Conservation (phyloP, 2,888 invertebrate species). For the Mythimna pallens region DNA sequence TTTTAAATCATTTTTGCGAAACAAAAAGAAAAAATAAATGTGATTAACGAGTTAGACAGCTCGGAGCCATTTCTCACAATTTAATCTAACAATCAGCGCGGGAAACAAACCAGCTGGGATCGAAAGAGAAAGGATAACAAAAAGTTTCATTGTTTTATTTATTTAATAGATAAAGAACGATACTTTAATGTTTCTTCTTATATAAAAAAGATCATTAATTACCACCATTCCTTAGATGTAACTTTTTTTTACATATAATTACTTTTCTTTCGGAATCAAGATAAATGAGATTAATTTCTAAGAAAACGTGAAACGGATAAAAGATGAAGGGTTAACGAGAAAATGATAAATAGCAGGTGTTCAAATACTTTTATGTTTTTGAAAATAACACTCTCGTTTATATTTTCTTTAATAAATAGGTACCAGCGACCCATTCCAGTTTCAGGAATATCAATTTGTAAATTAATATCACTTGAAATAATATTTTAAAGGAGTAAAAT, state of each 20-base stretch:
- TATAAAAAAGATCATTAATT: constrained; percentile 26
- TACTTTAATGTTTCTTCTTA: neutral
- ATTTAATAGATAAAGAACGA: constrained; percentile 8
- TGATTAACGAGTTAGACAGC: constrained; percentile 9
- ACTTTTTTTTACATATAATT: constrained; percentile 13
- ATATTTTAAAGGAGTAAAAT: too few species aligned
- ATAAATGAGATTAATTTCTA: constrained; percentile 32
- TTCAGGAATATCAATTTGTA: too few species aligned
- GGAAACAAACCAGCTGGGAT: constrained; percentile 26
- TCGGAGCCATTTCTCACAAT: constrained; percentile 17
- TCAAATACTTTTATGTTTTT: constrained; percentile 8
- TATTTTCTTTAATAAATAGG: constrained; percentile 7
- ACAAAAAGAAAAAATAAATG: constrained; percentile 13
- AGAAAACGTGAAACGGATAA: constrained; percentile 17
- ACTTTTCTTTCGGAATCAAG: constrained; percentile 20
- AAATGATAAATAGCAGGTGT: constrained; percentile 27
- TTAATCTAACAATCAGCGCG: constrained; percentile 34
- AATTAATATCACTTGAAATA: too few species aligned
- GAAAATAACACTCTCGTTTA: neutral
- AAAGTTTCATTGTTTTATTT: constrained; percentile 35
- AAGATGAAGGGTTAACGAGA: constrained; percentile 22
- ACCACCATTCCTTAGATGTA: neutral
- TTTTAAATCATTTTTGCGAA: neutral
- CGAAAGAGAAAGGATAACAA: constrained; percentile 8
- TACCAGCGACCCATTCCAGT: too few species aligned